phyloP scores from a whole-genome alignment of 2,888 invertebrate species.

The Diarsia brunnea region DNA sequence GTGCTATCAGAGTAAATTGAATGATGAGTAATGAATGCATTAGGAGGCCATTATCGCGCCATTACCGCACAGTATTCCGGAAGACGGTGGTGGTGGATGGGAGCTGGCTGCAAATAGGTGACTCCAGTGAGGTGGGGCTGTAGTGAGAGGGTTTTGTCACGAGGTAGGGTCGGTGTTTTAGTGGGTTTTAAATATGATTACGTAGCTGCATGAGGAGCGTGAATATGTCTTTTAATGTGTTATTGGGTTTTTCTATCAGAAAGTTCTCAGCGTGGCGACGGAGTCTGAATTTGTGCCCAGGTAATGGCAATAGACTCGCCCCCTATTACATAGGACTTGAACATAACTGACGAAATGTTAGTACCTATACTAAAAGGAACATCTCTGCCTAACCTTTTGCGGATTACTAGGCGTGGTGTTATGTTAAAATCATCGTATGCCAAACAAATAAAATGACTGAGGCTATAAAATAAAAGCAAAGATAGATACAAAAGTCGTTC shows the following conservation, averaged over 20 bases:
- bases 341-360: too few species aligned
- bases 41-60: slow-evolving; percentile 36
- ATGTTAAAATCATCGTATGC: too few species aligned
- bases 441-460: background rate
- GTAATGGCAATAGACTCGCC: too few species aligned
- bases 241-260: too few species aligned
- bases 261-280: too few species aligned
- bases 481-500: background rate
- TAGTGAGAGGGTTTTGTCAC: background rate
- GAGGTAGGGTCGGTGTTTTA: background rate
- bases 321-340: too few species aligned
- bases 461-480: background rate
- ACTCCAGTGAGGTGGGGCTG: background rate
- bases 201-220: background rate
- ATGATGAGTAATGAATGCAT: slow-evolving; percentile 44
- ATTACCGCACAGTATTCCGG: slow-evolving; percentile 32
- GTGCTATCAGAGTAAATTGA: slow-evolving; percentile 16
- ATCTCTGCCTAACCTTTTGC: too few species aligned
- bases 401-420: too few species aligned
- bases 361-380: too few species aligned
- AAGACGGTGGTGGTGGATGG: slow-evolving; percentile 1
- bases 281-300: too few species aligned
- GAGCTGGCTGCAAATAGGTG: slow-evolving; percentile 17
- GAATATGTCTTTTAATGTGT: background rate
- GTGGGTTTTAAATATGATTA: background rate